phyloP scores from a whole-genome alignment of 2,797 vertebrate genomes.

The Taeniopygia guttata region DNA sequence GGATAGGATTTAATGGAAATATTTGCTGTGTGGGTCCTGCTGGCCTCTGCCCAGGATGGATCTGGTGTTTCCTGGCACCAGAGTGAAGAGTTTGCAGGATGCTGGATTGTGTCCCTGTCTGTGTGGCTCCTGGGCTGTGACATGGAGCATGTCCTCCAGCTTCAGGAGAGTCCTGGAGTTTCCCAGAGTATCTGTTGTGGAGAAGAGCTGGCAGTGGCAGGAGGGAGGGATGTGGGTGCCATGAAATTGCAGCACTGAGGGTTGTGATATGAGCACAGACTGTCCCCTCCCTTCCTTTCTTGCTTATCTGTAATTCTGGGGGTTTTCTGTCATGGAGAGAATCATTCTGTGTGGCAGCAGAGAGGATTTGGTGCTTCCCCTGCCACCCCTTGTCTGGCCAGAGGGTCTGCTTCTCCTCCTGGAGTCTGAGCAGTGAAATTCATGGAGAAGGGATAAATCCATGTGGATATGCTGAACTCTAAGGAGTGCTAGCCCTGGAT shows the following conservation, averaged over 20 bases:
- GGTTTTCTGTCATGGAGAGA: accelerated
- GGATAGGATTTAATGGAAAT: not conserved
- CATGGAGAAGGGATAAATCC: not conserved
- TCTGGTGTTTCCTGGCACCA: not conserved
- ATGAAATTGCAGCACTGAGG: not conserved
- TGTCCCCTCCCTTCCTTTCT: not conserved
- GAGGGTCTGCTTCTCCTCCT: not conserved
- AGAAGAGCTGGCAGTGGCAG: not conserved
- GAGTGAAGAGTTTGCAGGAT: not conserved
- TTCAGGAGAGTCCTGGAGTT: not conserved
- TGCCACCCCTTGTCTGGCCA: not conserved
- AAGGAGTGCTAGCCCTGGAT: not conserved
- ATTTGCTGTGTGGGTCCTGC: accelerated
- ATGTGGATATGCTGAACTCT: not conserved
- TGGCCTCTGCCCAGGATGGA: not conserved
- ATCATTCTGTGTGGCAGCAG: not conserved
- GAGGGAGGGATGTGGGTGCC: not conserved
- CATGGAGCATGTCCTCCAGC: not conserved
- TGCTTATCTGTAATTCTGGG: not conserved
- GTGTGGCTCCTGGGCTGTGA: not conserved
- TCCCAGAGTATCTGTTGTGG: not conserved
- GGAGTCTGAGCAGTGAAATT: not conserved
- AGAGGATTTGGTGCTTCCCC: not conserved
- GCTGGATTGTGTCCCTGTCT: too few relatives aligned
- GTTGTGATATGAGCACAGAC: not conserved